phyloP scores from a whole-genome alignment of 2,797 vertebrate species.

The Sternotherus odoratus region DNA sequence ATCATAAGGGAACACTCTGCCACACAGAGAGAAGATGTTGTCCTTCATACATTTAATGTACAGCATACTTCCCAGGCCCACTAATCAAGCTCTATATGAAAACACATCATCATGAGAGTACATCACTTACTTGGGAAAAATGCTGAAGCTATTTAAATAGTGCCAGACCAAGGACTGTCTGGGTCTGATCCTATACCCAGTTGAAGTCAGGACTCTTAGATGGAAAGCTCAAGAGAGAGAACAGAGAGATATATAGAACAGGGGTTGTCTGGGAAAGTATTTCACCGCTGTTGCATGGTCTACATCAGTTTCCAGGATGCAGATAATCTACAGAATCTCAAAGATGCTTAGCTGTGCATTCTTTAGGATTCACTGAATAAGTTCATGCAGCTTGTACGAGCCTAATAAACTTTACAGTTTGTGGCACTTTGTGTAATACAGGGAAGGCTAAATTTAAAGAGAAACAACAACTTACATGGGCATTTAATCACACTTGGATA shows the following conservation, averaged over 20 bases:
- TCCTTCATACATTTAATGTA: not conserved
- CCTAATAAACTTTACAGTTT: not conserved
- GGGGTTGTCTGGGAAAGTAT: conserved; percentile 15
- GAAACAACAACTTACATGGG: not conserved
- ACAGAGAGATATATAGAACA: conserved; percentile 8
- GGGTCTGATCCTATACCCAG: not conserved
- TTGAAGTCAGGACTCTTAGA: conserved; percentile 33
- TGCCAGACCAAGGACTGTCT: conserved; percentile 46
- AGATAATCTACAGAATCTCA: not conserved
- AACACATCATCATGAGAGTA: conserved; percentile 43
- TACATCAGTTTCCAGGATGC: not conserved
- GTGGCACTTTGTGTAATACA: not conserved
- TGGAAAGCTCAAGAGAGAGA: not conserved
- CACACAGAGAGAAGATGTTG: conserved; percentile 1
- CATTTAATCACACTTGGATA: not conserved
- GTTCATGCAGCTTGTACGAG: conserved; percentile 7
- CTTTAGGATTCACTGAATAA: not conserved
- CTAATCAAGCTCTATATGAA: not conserved
- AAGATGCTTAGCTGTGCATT: conserved; percentile 9
- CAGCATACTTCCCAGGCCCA: not conserved
- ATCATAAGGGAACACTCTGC: not conserved
- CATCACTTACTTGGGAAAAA: conserved; percentile 44
- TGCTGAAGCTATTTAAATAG: conserved; percentile 41
- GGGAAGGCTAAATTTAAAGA: rapidly evolving
- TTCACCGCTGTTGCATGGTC: conserved; percentile 30